These are phyloP conservation scores for Digitonthophagus gazella DNA, from an alignment of 2,888 invertebrate genomes.

Conservation along the genomic window DNA sequence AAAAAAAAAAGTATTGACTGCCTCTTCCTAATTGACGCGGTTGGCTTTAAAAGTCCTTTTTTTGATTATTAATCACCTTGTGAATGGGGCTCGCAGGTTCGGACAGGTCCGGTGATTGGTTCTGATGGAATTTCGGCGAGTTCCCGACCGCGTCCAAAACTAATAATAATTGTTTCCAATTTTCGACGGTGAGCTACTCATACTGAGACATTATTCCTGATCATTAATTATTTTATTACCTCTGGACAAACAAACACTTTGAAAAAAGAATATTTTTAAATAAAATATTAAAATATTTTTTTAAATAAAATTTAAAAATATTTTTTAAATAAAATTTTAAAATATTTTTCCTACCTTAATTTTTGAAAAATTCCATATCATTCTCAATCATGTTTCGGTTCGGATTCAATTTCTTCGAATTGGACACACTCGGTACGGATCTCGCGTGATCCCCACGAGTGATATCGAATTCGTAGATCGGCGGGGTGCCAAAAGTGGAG, in stretches of 20 bases:
- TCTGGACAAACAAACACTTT: too few species aligned
- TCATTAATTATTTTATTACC: constrained; percentile 32
- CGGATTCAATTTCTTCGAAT: constrained; percentile 4
- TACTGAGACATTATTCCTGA: constrained; percentile 33
- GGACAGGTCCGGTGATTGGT: constrained; percentile 31
- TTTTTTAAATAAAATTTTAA: too few species aligned
- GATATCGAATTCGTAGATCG: not conserved
- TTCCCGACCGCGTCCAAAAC: constrained; percentile 33
- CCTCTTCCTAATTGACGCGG: too few species aligned
- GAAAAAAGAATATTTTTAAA: not conserved
- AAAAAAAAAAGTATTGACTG: too few species aligned
- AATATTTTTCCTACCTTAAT: too few species aligned
- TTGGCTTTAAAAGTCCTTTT: not conserved
- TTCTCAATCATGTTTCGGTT: too few species aligned
- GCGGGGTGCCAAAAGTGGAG: not conserved
- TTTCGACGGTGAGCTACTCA: constrained; percentile 33
- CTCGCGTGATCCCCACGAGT: too few species aligned
- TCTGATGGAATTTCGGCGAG: constrained; percentile 30
- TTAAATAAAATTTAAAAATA: not conserved
- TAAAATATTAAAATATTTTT: not conserved
- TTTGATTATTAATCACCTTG: not conserved
- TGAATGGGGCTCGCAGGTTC: constrained; percentile 8
- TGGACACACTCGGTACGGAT: constrained; percentile 8
- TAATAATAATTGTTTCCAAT: constrained; percentile 34
- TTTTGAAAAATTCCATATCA: too few species aligned